These are phyloP conservation scores for Lepisosteus osseus DNA, from an alignment of 2,113 vertebrate species.

Conservation along the genomic window DNA sequence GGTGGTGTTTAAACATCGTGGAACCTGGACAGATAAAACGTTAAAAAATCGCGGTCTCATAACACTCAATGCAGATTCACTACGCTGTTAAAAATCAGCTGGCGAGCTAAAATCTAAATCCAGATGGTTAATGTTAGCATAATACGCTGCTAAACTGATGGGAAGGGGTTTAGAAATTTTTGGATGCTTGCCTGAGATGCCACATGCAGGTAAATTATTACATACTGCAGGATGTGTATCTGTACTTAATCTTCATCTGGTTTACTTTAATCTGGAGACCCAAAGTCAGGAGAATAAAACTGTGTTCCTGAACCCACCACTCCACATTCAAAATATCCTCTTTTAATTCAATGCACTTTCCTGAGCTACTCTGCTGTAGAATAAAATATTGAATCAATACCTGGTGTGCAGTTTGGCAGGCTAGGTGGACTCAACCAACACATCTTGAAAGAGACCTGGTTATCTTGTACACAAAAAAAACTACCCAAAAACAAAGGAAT, in stretches of 20 bases:
- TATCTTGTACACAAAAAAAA: not conserved
- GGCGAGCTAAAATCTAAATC: conserved; percentile 19
- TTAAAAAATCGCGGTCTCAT: conserved; percentile 27
- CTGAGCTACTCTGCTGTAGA: no score
- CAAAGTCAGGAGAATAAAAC: conserved; percentile 29
- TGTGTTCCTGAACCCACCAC: conserved; percentile 28
- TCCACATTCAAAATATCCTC: conserved; percentile 6
- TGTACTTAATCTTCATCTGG: conserved; percentile 39
- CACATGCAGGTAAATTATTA: conserved; percentile 47
- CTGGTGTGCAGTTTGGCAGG: not conserved
- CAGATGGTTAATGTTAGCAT: conserved; percentile 42
- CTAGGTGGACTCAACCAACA: not conserved
- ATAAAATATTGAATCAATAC: no score
- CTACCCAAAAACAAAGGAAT: conserved; percentile 2
- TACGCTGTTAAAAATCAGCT: conserved; percentile 22
- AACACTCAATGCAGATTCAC: conserved; percentile 9
- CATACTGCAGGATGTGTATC: conserved; percentile 37
- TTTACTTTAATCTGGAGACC: conserved; percentile 45
- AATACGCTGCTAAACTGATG: conserved; percentile 16
- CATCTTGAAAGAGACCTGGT: no score
- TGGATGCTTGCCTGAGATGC: conserved; percentile 34
- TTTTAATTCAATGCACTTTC: not conserved
- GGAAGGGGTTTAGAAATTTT: conserved; percentile 18
- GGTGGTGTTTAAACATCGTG: conserved; percentile 37
- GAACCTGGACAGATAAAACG: conserved; percentile 26